Base-by-base conservation (phyloP, 2,797 vertebrate species). In the Typhlichthys subterraneus region DNA sequence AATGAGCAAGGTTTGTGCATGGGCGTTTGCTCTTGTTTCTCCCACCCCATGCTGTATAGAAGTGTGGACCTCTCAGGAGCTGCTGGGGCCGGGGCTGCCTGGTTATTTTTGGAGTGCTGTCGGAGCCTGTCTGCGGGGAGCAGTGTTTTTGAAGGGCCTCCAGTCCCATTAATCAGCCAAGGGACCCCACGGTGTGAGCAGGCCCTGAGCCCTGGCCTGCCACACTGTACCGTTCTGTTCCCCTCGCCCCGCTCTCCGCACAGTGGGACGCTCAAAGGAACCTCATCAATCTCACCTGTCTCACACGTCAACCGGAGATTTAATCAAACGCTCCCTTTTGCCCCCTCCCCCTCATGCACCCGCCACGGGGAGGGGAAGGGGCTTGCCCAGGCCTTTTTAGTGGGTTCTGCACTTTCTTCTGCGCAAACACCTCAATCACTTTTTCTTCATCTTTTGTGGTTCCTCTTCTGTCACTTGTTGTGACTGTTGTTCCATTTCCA, bases 231-330 rank as follows among this genome's bases (percentile, higher is more conserved):
- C 85, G 89, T 93, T 95, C 92, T 92, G 72, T 94, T 94, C 93
- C 92, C 93, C 93, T 93, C 88, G 14, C 23, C 58, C 59, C 80
- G 87, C 92, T 92, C 93, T 93, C 86, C 52, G 83, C 92, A 87
- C 96, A 94, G 91, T 95, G 91, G 95, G 97, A 95, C 93, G 86
- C 92, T 89, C 92, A 7, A 92, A 95, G 96, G 95, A 95, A 95
- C 96, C 87, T 97, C 96, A 99, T 99, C 96, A 95, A 98, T 99
- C 96, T 98, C 96, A 84, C 93, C 92, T 91, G 95, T 93, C 93
- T 57, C 73, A 87, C 88, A 85, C 92, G 95, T 96, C 96, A 96
- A 92, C 96, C 82, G 80, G 76, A 94, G 94, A 93, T 93, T 93
- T 93, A 93, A 93, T 94, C 92, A 94, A 93, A 90, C 81, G 90